Evolutionary conservation across 1,140 invertebrate species (phyloP).

Genomic region (Papilio helenus): DNA sequence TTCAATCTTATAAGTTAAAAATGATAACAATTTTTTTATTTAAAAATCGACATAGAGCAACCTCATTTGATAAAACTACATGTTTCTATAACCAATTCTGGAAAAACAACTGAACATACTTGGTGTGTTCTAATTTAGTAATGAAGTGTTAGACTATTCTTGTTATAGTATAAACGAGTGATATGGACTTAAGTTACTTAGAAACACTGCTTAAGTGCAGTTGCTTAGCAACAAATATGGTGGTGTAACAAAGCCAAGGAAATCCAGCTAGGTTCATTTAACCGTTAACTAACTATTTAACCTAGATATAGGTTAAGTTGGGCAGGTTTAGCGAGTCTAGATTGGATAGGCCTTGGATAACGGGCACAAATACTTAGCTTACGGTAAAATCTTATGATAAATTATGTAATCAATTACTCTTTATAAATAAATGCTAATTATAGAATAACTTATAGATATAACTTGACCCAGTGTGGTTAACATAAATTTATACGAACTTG

Average conservation of each 20-base stretch:
- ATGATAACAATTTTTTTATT: no score
- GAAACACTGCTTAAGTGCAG: not conserved
- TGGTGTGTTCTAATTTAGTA: conserved; percentile 3
- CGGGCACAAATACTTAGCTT: not conserved
- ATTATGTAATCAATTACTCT: not conserved
- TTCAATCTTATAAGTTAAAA: no score
- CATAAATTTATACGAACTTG: not conserved
- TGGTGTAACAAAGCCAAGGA: conserved; percentile 18
- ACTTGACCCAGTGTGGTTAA: not conserved
- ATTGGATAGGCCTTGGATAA: conserved; percentile 8
- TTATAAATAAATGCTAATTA: not conserved
- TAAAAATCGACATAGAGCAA: no score
- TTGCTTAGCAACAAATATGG: conserved; percentile 18
- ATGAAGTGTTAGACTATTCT: conserved; percentile 9
- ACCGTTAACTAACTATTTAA: conserved; percentile 32
- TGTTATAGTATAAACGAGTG: conserved; percentile 2
- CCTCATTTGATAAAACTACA: not conserved
- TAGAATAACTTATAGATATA: not conserved
- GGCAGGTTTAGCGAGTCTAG: conserved; percentile 21
- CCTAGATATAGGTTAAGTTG: conserved; percentile 30
- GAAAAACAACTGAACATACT: not conserved
- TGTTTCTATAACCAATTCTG: not conserved
- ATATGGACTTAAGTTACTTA: not conserved
- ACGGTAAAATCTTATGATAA: not conserved
- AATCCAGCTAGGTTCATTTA: conserved; percentile 6